Evolutionary conservation across 2,797 vertebrate species (phyloP).

Genomic region (Acridotheres tristis): DNA sequence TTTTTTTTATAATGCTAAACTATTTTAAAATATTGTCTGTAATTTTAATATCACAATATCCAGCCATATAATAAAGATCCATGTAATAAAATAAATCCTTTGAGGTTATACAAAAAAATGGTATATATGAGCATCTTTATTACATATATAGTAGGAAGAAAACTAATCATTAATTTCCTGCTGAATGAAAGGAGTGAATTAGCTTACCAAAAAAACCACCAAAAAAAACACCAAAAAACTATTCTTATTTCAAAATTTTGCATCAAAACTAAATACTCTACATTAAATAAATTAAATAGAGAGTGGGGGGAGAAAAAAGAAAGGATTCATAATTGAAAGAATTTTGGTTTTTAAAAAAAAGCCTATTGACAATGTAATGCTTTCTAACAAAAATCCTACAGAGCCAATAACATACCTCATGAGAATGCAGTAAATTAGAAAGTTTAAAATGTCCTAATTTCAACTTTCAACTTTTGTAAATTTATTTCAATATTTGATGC

Average conservation of each 20-base stretch:
- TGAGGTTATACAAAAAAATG: not conserved
- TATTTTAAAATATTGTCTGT: constrained; percentile 64
- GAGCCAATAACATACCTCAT: not conserved
- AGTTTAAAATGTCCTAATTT: not conserved
- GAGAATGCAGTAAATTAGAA: not conserved
- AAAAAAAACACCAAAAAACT: not conserved
- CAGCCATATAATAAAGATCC: constrained; percentile 12
- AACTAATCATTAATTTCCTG: not conserved
- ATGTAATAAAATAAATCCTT: constrained; percentile 38
- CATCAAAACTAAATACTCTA: not conserved
- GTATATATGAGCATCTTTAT: not conserved
- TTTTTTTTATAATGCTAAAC: constrained; percentile 60
- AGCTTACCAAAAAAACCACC: not conserved
- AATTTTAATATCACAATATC: constrained; percentile 66
- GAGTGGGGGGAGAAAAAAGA: not conserved
- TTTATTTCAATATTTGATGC: not conserved
- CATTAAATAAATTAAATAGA: not conserved
- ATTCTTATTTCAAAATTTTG: not conserved
- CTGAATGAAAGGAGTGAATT: not conserved
- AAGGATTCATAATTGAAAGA: not conserved
- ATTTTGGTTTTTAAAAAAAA: not conserved
- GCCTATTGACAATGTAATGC: accelerated
- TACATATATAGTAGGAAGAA: not conserved
- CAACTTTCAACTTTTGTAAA: not conserved
- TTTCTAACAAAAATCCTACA: not conserved